Evolutionary conservation across 2,113 vertebrate genomes (phyloP), one percentile per base, ranked within the genome.

Genomic region (Sula dactylatra): DNA sequence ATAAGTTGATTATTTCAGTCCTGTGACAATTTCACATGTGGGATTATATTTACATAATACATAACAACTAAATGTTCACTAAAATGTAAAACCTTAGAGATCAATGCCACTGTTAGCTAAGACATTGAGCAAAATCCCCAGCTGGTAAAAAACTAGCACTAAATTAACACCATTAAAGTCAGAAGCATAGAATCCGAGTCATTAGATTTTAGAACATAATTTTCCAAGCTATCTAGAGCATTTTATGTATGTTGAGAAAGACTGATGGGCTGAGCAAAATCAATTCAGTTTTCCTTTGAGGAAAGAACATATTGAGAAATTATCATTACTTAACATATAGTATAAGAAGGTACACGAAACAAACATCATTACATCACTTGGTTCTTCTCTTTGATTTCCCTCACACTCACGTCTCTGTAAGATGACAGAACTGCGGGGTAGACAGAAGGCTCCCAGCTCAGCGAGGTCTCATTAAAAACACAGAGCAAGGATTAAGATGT

Each of bases 221-320:
- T 91, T 85, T 64, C 62, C 18, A 65, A 94, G 79, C 58, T 67
- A 83, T 82, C 69, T 42, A 40, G 81, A 93, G 78, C 42, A n/a
- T 82, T 97, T 97, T 91, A 69, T 85, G 19, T 91, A 62, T 24
- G 81, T 87, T 91, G 80, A 93, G 74, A 65, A 65, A 87, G 78
- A 91, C 70, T 85, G 78, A 94, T 88, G 79, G 88, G n/a, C 80
- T 92, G 49, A 84, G 54, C 12, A 90, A 92, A 97, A 93, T 97
- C 79, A 90, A 86, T 84, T 89, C 42, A 32, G 54, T 94, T 89
- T 97, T 85, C 82, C 72, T 94, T 88, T 79, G 91, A 88, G 78
- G 74, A 86, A 94, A 95, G 85, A 96, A 50, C 36, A 56, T 72
- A 42, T 58, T 55, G 38, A 88, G 85, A 70, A 86, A 91, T 95